Conservation (phyloP, 1,140 invertebrate genomes). For the Pseudomyrmex cubaensis region DNA sequence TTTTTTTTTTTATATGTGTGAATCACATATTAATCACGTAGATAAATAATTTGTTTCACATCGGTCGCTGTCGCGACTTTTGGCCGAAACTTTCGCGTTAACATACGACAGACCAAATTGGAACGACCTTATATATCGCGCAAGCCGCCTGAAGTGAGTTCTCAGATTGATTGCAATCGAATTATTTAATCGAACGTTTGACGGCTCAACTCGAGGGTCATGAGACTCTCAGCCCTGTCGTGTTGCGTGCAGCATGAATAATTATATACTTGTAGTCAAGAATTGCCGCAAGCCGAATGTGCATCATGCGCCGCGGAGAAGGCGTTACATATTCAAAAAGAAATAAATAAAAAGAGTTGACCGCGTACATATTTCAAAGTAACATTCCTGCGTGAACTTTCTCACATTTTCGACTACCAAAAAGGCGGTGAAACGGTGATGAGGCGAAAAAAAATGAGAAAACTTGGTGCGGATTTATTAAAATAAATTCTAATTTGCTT, state of each 20-base stretch:
- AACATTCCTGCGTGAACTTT: neutral
- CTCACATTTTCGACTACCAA: too few relatives aligned
- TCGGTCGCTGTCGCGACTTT: neutral
- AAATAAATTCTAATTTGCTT: constrained; percentile 65
- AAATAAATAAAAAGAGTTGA: too few relatives aligned
- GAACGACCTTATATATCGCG: constrained; percentile 4
- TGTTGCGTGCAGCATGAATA: constrained; percentile 56
- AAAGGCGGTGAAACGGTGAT: neutral
- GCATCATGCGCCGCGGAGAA: neutral
- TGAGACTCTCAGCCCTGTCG: constrained; percentile 70
- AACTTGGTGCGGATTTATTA: constrained; percentile 39
- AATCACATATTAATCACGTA: neutral
- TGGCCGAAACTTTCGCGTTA: constrained; percentile 1
- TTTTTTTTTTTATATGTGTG: neutral
- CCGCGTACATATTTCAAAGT: too few relatives aligned
- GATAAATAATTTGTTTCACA: neutral
- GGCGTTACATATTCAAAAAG: neutral
- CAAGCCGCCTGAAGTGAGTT: constrained; percentile 34
- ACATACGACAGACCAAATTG: neutral
- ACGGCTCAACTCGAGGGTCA: constrained; percentile 73
- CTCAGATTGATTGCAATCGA: constrained; percentile 72
- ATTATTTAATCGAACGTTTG: constrained; percentile 78
- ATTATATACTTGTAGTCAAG: constrained; percentile 24
- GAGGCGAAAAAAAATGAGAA: constrained; percentile 21
- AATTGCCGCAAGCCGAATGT: neutral